Evolutionary conservation across 2,888 invertebrate genomes (phyloP), one percentile per base, ranked within the genome.

Genomic region (Sarcophaga caerulescens): DNA sequence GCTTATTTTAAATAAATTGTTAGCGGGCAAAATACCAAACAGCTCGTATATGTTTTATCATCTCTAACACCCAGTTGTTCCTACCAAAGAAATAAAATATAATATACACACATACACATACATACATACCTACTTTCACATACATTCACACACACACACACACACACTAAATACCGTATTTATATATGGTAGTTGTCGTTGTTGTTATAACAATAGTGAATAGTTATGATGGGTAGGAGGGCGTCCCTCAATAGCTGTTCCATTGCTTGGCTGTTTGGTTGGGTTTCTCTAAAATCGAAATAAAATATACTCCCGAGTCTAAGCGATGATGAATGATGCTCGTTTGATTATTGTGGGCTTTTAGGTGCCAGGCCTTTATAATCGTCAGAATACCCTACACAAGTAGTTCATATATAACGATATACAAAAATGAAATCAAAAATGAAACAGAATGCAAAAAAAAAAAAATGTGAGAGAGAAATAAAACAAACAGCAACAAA

Each of bases 1-100:
- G 85, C 83, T 86, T 86, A 87, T 88, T 88, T 87, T 52, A 86
- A 85, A 88, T 82, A 87, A 85, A 84, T 84, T 87, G 79, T 81
- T 84, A 78, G 81, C 87, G 85, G 85, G 78, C 87, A 81, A n/a
- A n/a, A 76, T 57, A 69, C 68, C 44, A 63, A 59, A 25, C 23
- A 70, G 23, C 8, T 60, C 35, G 35, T 52, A 52, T 47, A 47
- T 17, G 17, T 14, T 11, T 47, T 14, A 14, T 4, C 47, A 47
- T 4, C 12, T 14, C 11, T 4, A 14, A 47, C 47, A 47, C 47
- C 47, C 47, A 47, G 11, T 47, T 47, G 35, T 35, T 35, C 2
- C 35, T 35, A 35, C 6, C 35, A 35, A 35, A 35, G 35, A 35
- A 35, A 35, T 35, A 35, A 35, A 35, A 35, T 35, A 35, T 35